A percentile compares a stretch with the other conserved stretches of the same genome.
Conservation (phyloP, 2,113 vertebrate species). For the Pelecanoides urinatrix region DNA sequence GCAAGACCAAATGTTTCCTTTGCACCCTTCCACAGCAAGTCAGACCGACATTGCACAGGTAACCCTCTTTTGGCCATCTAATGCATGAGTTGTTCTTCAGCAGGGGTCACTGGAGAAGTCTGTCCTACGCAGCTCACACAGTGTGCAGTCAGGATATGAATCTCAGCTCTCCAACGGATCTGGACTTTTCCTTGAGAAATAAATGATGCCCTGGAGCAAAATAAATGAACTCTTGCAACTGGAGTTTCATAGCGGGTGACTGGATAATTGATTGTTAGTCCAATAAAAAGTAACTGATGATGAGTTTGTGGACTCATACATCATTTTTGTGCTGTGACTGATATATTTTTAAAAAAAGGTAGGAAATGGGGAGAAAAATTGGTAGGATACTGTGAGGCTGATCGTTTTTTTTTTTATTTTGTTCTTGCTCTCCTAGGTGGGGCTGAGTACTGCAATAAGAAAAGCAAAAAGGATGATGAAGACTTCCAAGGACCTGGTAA, state of each 20-base stretch:
- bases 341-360: not conserved
- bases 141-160: not conserved
- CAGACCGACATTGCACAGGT: accelerated
- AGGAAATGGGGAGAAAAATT: not conserved
- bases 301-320: not conserved
- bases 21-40: not conserved
- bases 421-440: constrained; percentile 40
- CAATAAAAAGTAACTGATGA: constrained; percentile 21
- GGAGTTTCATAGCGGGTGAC: not conserved
- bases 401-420: not conserved
- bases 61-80: not conserved
- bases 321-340: not conserved
- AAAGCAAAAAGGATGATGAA: constrained; percentile 39
- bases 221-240: constrained; percentile 6
- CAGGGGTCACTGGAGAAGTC: not conserved
- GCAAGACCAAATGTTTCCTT: not conserved
- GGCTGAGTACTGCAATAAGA: constrained; percentile 39
- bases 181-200: constrained; percentile 8
- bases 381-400: not conserved
- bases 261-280: constrained; percentile 31
- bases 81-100: not conserved
- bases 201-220: constrained; percentile 25
- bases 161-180: not conserved
- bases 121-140: not conserved
- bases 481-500: constrained; percentile 58